Base-by-base conservation (phyloP, 2,113 vertebrate species). In the Electrona antarctica region DNA sequence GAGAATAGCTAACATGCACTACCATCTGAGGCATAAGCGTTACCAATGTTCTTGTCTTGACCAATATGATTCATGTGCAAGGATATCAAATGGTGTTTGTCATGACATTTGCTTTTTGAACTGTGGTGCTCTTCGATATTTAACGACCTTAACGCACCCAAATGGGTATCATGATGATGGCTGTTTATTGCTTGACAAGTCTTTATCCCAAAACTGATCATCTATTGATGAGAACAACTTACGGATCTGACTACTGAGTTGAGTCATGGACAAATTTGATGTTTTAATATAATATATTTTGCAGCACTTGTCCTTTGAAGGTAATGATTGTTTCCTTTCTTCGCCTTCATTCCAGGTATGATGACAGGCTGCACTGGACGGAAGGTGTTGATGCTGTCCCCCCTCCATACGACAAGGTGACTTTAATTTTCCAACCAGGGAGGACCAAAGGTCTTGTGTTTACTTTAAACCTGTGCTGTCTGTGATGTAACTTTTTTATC, bases 1-100 rank as follows among this genome's bases (percentile, higher is more conserved):
- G 93, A 94, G 81, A 92, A 63, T 15, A 93, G 71, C 61, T 90
- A 57, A 91, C 92, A 96, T 96, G 95, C 95, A 96, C 95, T 95
- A 94, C 95, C 93, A 94, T 94, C 95, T 95, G 95, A 96, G 95
- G 93, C 91, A 73, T 70, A 2, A 52, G 62, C 64, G n/a, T n/a
- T n/a, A n/a, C n/a, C n/a, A n/a, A n/a, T n/a, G n/a, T n/a, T n/a
- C n/a, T n/a, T n/a, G n/a, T n/a, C n/a, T n/a, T n/a, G n/a, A n/a
- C n/a, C n/a, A n/a, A n/a, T n/a, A 13, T 55, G 0, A 4, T 13
- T 48, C 15, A 3, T 14, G 29, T 8, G 45, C 14, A 5, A 14
- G 21, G 7, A 45, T 45, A 7, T 46, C 28, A 15, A 48, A 15
- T 13, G 7, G 10, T 29, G 14, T 47, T 14, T 59, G 6, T 21